Percentiles rank a stretch among this genome's conserved stretches.
Evolutionary conservation across 1,140 invertebrate species (phyloP).

Genomic region (Drosophila watanabei): DNA sequence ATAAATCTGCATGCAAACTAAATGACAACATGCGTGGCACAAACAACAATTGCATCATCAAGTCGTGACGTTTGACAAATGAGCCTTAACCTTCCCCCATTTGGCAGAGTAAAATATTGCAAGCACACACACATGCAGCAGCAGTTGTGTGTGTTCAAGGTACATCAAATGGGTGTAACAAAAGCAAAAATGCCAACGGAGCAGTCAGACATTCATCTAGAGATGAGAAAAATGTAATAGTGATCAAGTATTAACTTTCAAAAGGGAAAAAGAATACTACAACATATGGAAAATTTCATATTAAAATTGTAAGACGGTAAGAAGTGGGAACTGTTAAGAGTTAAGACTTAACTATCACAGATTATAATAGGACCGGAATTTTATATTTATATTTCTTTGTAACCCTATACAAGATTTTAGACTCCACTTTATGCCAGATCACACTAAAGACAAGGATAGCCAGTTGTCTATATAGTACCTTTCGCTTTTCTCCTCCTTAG

Average conservation of each 20-base stretch:
- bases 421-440: too few species aligned
- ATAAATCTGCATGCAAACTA: conserved; percentile 78
- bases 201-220: conserved; percentile 43
- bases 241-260: background rate
- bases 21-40: conserved; percentile 59
- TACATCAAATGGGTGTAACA: conserved; percentile 81
- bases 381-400: too few species aligned
- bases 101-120: conserved; percentile 77
- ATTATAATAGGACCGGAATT: too few species aligned
- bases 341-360: background rate
- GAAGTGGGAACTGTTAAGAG: background rate
- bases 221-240: conserved; percentile 5
- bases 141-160: conserved; percentile 59
- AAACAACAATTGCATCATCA: conserved; percentile 81
- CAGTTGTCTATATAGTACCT: too few species aligned
- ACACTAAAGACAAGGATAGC: too few species aligned
- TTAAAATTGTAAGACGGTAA: too few species aligned
- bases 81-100: conserved; percentile 61
- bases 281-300: background rate
- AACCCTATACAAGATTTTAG: too few species aligned
- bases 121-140: conserved; percentile 36
- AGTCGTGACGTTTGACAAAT: conserved; percentile 83
- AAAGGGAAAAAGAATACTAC: background rate
- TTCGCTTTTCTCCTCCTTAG: too few species aligned
- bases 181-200: conserved; percentile 67